A percentile compares a stretch with the other conserved stretches of the same genome.
These are phyloP conservation scores for Dallia pectoralis DNA, from an alignment of 2,797 vertebrate genomes.

Conservation along the genomic window DNA sequence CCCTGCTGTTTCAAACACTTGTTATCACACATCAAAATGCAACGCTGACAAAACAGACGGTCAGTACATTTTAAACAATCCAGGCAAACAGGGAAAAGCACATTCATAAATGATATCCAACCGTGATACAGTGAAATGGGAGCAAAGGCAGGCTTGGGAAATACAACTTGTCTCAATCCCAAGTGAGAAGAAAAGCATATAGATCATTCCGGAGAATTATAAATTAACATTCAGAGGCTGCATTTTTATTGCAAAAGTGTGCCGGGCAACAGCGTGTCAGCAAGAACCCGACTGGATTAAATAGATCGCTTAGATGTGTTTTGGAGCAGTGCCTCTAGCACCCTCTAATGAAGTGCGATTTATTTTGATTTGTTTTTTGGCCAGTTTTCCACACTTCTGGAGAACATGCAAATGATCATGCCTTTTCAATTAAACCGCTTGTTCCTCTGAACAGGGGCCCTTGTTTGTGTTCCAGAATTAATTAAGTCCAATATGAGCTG, in stretches of 20 bases:
- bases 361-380: constrained; percentile 35
- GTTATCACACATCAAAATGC: not conserved
- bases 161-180: not conserved
- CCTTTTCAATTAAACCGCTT: constrained; percentile 49
- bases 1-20: no score
- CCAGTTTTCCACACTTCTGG: constrained; percentile 22
- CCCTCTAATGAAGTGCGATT: constrained; percentile 36
- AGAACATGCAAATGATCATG: constrained; percentile 41
- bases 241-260: constrained; percentile 21
- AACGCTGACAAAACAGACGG: not conserved
- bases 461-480: constrained; percentile 32
- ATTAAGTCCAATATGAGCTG: constrained; percentile 37
- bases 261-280: constrained; percentile 9
- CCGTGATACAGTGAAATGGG: not conserved
- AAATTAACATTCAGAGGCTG: constrained; percentile 3
- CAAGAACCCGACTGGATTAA: constrained; percentile 17
- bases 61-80: not conserved
- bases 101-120: not conserved
- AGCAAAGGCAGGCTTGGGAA: not conserved
- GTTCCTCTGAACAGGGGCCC: constrained; percentile 3
- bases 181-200: constrained; percentile 19
- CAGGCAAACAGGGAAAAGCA: not conserved
- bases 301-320: constrained; percentile 6
- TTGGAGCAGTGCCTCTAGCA: constrained; percentile 13
- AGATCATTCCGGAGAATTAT: constrained; percentile 7